Evolutionary conservation across 2,797 vertebrate species (phyloP), one percentile per base, ranked within the genome.

Genomic region (Acrocephalus scirpaceus): DNA sequence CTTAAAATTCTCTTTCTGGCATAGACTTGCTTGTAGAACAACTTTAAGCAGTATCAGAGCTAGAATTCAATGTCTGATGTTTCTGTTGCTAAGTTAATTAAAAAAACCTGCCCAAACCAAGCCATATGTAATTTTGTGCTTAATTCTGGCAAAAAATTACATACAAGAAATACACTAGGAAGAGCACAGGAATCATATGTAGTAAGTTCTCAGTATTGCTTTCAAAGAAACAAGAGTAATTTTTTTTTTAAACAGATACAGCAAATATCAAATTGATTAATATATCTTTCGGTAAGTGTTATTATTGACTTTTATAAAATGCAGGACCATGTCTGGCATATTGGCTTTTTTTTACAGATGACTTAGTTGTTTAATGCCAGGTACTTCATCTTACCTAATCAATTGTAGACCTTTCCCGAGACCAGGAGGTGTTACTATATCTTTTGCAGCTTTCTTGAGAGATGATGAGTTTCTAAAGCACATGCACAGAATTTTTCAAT

Each of bases 1-100:
- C 67, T 90, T 79, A 79, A 51, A 77, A 65, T 67, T 93, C 42
- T 32, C 29, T 61, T 71, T 76, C 44, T 65, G 84, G 50, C 65
- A 40, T 2, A 32, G 57, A 6, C 38, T 76, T 84, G 42, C 30
- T 79, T 77, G 62, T 50, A 64, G 69, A 74, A 34, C 20, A 71
- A 7, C 14, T 57, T 67, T 3, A 54, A 36, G 60, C 2, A 1
- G 26, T 65, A 32, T 77, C 62, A 44, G 84, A 51, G 27, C 42
- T 69, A 16, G 56, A 77, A 44, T 50, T 45, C 48, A 56, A 27
- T 42, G 11, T 54, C 71, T 82, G 26, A 20, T 79, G 12, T 88
- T 93, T 72, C 44, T 19, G 6, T 54, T 71, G 47, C 15, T 86
- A 67, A 83, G 48, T n/a, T 36, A 62, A 38, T 38, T 38, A 2